phyloP scores from a whole-genome alignment of 2,888 invertebrate genomes.

The Nysson spinosus region DNA sequence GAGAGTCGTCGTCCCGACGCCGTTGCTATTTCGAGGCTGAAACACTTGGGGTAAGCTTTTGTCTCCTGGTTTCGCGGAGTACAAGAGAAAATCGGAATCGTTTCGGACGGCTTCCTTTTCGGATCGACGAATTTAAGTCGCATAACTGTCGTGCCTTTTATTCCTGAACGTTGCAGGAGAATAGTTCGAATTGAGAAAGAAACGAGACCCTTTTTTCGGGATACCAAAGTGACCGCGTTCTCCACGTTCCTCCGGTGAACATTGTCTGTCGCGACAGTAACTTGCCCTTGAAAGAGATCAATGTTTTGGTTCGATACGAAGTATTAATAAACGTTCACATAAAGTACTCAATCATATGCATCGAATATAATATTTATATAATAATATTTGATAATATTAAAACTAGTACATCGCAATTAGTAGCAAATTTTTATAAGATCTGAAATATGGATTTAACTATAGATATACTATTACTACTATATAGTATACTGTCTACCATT shows the following conservation, averaged over 20 bases:
- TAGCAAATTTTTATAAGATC: no score
- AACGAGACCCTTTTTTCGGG: constrained; percentile 16
- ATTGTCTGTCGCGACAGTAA: no score
- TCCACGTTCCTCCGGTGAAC: not conserved
- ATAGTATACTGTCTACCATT: no score
- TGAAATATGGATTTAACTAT: no score
- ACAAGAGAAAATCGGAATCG: not conserved
- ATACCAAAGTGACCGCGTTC: constrained; percentile 14
- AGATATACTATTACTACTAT: no score
- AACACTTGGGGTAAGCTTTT: constrained; percentile 56
- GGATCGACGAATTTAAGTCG: constrained; percentile 1
- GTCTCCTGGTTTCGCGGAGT: constrained; percentile 22
- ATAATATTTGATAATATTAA: no score
- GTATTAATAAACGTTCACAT: no score
- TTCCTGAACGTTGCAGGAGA: no score
- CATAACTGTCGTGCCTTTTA: constrained; percentile 4
- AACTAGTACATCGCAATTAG: no score
- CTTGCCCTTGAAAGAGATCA: not conserved
- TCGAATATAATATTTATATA: no score
- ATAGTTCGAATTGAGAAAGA: not conserved
- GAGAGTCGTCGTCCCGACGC: constrained; percentile 54
- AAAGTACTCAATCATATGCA: no score
- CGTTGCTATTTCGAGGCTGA: constrained; percentile 70
- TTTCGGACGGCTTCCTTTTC: constrained; percentile 16
- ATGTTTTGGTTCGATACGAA: no score